Evolutionary conservation across 2,797 vertebrate genomes (phyloP), one percentile per base, ranked within the genome.

Genomic region (Vultur gryphus): DNA sequence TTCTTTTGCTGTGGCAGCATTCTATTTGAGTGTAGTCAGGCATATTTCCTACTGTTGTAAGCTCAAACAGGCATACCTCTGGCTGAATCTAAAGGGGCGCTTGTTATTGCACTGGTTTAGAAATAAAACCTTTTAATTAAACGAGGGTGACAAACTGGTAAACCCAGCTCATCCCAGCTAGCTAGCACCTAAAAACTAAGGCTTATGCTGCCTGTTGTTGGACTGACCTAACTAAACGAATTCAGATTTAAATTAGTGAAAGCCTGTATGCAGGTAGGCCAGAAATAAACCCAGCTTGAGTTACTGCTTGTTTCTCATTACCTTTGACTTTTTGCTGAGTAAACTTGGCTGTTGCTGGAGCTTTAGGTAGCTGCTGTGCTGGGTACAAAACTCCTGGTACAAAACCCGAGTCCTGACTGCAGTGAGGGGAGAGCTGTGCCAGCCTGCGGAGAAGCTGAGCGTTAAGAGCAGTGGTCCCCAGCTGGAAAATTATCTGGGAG

Each of bases 391-490:
- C 37, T 51, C 51, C 75, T 14, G 21, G 21, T 31, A 7, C 29
- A n/a, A 33, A 59, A 15, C 52, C 33, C 0, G 0, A 6, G 21
- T 13, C 20, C 66, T 24, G 58, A 10, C 39, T 18, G 72, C 44
- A 25, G 43, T 0, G 1, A 52, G 59, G 17, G 35, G 20, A 21
- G n/a, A 37, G 49, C 61, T 3, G 25, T 15, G 37, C 31, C 78
- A 35, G 39, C 41, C 46, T 3, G 0, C 1, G 58, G 57, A 37
- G 37, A 31, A 55, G 15, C 0, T 13, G n/a, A 21, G 19, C 0
- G 5, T 11, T 24, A 13, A 20, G 35, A 49, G 51, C 66, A 46
- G 66, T 1, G 7, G 15, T 26, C 25, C 18, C 33, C 24, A 16
- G 37, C 26, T 54, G 87, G 62, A 48, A 16, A 19, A 10, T 11